A percentile compares a stretch with the other conserved stretches of the same genome.
Evolutionary conservation across 2,888 invertebrate genomes (phyloP).

Genomic region (Beris morrisii): DNA sequence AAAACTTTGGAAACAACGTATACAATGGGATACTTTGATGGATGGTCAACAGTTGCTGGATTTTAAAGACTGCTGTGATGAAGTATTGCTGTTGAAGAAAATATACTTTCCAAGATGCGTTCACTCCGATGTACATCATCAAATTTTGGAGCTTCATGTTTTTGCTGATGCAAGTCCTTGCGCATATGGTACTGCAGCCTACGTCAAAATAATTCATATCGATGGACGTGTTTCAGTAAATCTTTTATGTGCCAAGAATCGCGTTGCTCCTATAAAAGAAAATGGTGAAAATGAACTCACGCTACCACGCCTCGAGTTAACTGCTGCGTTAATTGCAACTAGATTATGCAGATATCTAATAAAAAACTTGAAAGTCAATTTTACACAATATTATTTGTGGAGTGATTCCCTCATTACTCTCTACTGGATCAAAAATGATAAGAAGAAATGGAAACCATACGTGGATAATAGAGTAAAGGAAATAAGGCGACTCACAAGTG

Average conservation of each 20-base stretch:
- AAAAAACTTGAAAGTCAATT: background rate
- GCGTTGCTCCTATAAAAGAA: background rate
- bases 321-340: no score
- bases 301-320: background rate
- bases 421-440: background rate
- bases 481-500: no score
- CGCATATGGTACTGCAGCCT: background rate
- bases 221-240: background rate
- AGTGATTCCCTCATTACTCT: background rate
- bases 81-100: no score
- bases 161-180: background rate
- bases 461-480: no score
- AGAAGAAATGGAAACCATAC: no score
- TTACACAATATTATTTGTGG: slow-evolving; percentile 1
- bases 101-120: background rate
- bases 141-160: background rate
- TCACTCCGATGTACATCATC: background rate
- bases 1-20: no score
- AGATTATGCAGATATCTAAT: background rate
- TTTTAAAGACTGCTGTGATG: no score
- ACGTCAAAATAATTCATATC: background rate
- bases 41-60: no score
- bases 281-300: slow-evolving; percentile 3
- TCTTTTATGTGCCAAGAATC: slow-evolving; percentile 1
- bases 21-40: no score